Percentiles rank a stretch among this genome's conserved stretches.
Evolutionary conservation across 2,113 vertebrate species (phyloP).

Genomic region (Willisornis vidua): DNA sequence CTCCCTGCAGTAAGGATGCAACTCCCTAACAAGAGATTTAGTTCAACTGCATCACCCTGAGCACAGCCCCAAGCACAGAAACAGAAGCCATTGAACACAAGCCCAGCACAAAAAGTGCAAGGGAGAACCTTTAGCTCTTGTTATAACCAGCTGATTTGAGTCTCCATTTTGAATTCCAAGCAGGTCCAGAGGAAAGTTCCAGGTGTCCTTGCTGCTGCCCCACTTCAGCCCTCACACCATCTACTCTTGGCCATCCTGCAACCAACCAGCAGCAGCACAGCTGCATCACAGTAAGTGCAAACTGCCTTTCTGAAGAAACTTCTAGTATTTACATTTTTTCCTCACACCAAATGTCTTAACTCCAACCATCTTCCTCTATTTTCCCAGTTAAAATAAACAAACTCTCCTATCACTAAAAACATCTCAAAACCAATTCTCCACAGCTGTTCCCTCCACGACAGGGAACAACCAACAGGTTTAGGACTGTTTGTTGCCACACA

Average conservation of each 20-base stretch:
- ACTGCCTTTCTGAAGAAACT: background rate
- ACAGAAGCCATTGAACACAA: background rate
- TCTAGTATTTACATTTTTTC: background rate
- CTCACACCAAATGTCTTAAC: rapidly evolving
- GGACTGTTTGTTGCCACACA: background rate
- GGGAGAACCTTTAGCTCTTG: background rate
- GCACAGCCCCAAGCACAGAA: background rate
- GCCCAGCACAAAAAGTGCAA: background rate
- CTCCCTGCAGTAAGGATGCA: background rate
- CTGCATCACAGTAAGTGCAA: background rate
- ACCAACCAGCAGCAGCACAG: background rate
- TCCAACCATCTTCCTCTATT: background rate
- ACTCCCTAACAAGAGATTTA: background rate
- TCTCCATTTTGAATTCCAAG: background rate
- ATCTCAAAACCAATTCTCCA: background rate
- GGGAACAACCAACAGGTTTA: background rate
- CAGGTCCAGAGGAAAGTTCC: background rate
- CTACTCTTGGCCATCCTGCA: background rate
- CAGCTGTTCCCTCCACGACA: background rate
- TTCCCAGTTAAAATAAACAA: background rate
- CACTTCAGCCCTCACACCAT: background rate
- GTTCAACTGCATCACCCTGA: background rate
- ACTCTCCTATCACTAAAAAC: background rate
- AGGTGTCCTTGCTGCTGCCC: background rate
- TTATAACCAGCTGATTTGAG: background rate